phyloP scores from a whole-genome alignment of 2,888 invertebrate species.

The Augiades crinisus region DNA sequence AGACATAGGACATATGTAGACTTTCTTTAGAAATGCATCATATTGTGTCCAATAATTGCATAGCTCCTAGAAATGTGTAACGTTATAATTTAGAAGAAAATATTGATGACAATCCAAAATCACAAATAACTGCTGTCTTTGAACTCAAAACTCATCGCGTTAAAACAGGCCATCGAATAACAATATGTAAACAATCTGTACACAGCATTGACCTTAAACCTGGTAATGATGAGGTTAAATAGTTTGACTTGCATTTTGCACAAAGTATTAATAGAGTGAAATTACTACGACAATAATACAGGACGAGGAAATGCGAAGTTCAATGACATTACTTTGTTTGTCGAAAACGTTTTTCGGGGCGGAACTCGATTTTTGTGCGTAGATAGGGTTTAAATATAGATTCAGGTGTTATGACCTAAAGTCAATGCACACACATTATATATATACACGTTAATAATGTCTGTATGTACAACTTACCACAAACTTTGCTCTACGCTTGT shows the following conservation, averaged over 20 bases:
- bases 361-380: constrained; percentile 45
- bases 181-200: neutral
- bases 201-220: constrained; percentile 21
- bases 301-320: constrained; percentile 37
- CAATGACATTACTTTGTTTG: constrained; percentile 63
- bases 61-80: no score
- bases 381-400: constrained; percentile 58
- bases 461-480: constrained; percentile 83
- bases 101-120: no score
- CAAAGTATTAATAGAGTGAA: constrained; percentile 14
- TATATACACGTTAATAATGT: no score
- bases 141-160: no score
- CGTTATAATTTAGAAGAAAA: no score
- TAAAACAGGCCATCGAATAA: no score
- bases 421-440: no score
- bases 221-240: neutral
- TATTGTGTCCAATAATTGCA: no score
- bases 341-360: constrained; percentile 44
- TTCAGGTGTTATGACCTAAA: constrained; percentile 44
- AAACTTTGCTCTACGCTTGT: constrained; percentile 92
- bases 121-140: no score
- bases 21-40: no score
- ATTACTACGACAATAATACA: constrained; percentile 16
- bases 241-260: neutral
- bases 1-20: no score